Evolutionary conservation across 2,113 vertebrate genomes (phyloP).

Genomic region (Pan paniscus): DNA sequence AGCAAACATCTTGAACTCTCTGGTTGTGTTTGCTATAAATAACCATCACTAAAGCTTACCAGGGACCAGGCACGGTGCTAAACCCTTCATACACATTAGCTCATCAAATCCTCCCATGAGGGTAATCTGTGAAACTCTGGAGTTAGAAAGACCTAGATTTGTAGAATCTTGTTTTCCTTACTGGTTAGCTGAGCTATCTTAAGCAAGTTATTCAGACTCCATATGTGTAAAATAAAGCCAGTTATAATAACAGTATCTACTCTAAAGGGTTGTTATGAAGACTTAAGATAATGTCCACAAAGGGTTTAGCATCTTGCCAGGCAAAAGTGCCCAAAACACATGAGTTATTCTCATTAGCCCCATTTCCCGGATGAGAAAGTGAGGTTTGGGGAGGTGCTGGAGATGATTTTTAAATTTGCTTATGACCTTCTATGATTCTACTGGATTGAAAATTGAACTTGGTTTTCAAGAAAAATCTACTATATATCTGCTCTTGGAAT

Average conservation of each 20-base stretch:
- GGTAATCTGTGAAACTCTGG: background rate
- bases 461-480: conserved; percentile 8
- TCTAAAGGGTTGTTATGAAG: background rate
- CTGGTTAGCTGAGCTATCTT: background rate
- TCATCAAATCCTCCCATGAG: background rate
- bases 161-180: background rate
- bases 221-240: background rate
- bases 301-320: background rate
- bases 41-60: background rate
- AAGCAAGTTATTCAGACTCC: background rate
- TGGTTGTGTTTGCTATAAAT: background rate
- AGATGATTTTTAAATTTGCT: background rate
- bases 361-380: conserved; percentile 11
- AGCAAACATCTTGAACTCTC: background rate
- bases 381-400: background rate
- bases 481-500: background rate
- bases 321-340: background rate
- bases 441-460: background rate
- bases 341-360: background rate
- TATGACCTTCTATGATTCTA: background rate
- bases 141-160: background rate
- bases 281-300: background rate
- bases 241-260: background rate
- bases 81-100: background rate
- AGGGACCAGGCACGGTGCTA: background rate